Evolutionary conservation across 2,797 vertebrate species (phyloP).

Genomic region (Naso thynnoides): DNA sequence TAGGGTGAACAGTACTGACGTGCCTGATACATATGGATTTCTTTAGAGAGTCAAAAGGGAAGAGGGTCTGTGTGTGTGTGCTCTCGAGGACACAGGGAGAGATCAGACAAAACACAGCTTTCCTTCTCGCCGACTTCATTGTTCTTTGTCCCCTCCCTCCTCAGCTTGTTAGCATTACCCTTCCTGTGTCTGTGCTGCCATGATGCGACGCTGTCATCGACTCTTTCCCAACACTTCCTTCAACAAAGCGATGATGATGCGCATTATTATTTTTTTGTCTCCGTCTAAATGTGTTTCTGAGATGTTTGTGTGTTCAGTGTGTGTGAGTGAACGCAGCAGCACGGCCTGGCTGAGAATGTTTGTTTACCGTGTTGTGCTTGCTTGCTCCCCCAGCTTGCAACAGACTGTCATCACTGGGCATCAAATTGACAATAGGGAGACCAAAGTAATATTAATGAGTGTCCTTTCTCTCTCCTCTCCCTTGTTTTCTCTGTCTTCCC

Average conservation of each 20-base stretch:
- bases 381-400: conserved; percentile 42
- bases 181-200: conserved; percentile 42
- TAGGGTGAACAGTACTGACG: conserved; percentile 28
- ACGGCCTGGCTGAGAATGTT: conserved; percentile 11
- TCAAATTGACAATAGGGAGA: conserved; percentile 45
- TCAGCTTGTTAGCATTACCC: conserved; percentile 20
- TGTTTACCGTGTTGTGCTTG: conserved; percentile 42
- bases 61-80: conserved; percentile 13
- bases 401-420: conserved; percentile 49
- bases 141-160: conserved; percentile 39
- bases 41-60: conserved; percentile 46
- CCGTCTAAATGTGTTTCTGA: conserved; percentile 12
- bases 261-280: background rate
- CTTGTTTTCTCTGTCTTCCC: conserved; percentile 14
- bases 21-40: conserved; percentile 65
- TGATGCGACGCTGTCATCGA: conserved; percentile 46
- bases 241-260: conserved; percentile 30
- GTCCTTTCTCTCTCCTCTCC: conserved; percentile 33
- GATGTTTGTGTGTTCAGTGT: background rate
- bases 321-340: conserved; percentile 11
- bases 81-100: conserved; percentile 50
- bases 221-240: background rate
- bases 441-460: conserved; percentile 68
- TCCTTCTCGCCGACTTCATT: conserved; percentile 35
- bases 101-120: conserved; percentile 59